These are phyloP conservation scores for Sarotherodon lohbergeri DNA, from an alignment of 2,113 vertebrate species.

Conservation along the genomic window DNA sequence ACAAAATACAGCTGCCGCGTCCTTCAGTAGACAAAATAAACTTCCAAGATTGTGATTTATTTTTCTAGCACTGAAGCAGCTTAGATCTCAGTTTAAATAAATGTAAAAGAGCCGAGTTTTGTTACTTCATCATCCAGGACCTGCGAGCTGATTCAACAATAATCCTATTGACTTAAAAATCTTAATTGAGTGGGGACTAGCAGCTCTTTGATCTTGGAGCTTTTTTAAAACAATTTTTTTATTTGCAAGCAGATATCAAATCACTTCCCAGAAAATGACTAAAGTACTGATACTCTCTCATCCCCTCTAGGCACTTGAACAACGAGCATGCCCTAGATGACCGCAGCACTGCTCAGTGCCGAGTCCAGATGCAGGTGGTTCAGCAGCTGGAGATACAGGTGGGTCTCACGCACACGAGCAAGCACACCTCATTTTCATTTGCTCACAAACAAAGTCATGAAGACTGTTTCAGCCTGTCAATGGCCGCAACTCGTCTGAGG, in stretches of 20 bases:
- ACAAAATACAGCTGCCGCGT: slow-evolving; percentile 60
- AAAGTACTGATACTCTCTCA: neutral
- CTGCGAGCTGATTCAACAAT: neutral
- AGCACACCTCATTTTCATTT: slow-evolving; percentile 1
- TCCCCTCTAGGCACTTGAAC: slow-evolving; percentile 88
- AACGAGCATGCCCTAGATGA: slow-evolving; percentile 97
- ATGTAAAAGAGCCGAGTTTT: neutral
- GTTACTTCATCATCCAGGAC: neutral
- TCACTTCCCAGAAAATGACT: neutral
- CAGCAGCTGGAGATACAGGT: slow-evolving; percentile 99
- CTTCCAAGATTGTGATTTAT: slow-evolving; percentile 46
- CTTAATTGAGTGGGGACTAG: neutral
- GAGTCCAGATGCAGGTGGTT: slow-evolving; percentile 99
- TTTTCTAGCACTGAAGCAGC: slow-evolving; percentile 17
- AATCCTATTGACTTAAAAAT: neutral
- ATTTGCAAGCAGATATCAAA: neutral
- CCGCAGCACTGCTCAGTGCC: slow-evolving; percentile 97
- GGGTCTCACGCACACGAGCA: slow-evolving; percentile 6
- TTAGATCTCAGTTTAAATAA: slow-evolving; percentile 31
- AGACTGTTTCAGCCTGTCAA: slow-evolving; percentile 28
- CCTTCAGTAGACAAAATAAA: slow-evolving; percentile 63
- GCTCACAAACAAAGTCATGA: slow-evolving; percentile 35
- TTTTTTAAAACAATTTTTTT: rapidly evolving
- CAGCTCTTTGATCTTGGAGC: neutral
- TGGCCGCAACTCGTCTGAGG: slow-evolving; percentile 44